Conservation (phyloP, 2,113 vertebrate species). For the Anthoscopus minutus region DNA sequence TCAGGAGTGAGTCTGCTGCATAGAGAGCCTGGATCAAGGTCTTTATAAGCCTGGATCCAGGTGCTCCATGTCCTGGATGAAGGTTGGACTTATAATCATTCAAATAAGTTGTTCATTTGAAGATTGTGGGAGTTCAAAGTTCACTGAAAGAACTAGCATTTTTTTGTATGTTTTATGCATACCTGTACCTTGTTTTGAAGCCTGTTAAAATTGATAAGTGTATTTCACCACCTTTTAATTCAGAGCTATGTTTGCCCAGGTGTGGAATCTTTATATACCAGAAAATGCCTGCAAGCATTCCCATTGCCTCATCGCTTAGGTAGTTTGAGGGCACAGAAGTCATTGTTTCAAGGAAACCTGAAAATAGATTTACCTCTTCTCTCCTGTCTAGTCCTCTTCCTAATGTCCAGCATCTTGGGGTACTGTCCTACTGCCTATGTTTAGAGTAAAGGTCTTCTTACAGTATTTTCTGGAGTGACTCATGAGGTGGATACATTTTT, state of each 20-base stretch:
- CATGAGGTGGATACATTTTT: background rate
- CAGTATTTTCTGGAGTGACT: background rate
- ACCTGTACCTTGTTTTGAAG: background rate
- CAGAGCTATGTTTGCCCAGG: background rate
- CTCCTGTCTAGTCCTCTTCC: background rate
- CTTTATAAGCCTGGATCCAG: background rate
- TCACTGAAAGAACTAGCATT: background rate
- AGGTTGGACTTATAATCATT: background rate
- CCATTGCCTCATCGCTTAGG: background rate
- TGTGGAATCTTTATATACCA: background rate
- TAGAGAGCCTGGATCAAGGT: background rate
- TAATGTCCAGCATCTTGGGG: background rate
- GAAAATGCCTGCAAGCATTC: background rate
- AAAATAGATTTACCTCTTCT: background rate
- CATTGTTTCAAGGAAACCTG: background rate
- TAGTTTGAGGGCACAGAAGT: background rate
- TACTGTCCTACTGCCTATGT: background rate
- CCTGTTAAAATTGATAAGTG: background rate
- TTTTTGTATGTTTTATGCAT: background rate
- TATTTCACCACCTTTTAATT: background rate
- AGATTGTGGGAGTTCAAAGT: background rate
- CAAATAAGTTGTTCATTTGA: background rate
- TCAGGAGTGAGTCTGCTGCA: background rate
- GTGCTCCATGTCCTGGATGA: background rate
- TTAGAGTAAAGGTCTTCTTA: background rate